A percentile compares a stretch with the other conserved stretches of the same genome.
Conservation (phyloP, 2,888 invertebrate species). For the Saturnia pavonia region DNA sequence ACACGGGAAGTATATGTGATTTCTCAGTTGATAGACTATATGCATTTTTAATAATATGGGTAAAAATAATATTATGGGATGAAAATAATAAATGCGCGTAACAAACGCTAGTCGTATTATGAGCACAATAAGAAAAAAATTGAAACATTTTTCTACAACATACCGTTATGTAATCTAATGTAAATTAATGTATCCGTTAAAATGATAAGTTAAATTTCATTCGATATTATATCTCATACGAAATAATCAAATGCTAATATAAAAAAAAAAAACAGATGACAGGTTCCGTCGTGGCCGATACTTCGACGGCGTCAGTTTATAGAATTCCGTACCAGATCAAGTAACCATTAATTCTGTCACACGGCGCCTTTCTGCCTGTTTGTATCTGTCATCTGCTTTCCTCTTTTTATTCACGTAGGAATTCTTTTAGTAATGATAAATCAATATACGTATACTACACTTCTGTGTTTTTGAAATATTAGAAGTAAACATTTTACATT, state of each 20-base stretch:
- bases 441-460: neutral
- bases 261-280: neutral
- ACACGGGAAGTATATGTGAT: no score
- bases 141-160: neutral
- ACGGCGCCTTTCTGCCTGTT: conserved; percentile 7
- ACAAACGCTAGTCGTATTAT: no score
- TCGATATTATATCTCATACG: neutral
- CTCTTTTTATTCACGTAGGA: neutral
- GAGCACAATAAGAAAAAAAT: neutral
- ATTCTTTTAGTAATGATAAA: conserved; percentile 22
- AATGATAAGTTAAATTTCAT: neutral
- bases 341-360: conserved; percentile 11
- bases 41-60: no score
- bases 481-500: neutral
- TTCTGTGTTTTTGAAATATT: neutral
- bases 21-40: no score
- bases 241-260: neutral
- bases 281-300: conserved; percentile 1
- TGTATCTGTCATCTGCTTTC: conserved; percentile 12
- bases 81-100: no score
- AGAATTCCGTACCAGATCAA: conserved; percentile 9
- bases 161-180: no score
- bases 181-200: neutral
- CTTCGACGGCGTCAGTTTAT: neutral
- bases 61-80: no score